phyloP scores from a whole-genome alignment of 2,888 invertebrate species.

The Notocelia uddmanniana region DNA sequence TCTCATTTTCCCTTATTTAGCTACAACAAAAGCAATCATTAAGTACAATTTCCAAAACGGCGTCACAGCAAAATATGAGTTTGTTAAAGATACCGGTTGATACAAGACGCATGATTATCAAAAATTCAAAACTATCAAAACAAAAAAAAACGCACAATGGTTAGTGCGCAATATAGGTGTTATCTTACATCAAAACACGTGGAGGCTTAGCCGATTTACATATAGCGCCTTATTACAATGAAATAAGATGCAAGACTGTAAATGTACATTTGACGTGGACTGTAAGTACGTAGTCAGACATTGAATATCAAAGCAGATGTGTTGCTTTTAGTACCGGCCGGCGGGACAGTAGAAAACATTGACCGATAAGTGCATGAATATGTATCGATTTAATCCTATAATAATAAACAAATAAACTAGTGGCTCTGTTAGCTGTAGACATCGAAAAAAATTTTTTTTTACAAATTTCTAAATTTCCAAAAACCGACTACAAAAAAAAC shows the following conservation, averaged over 20 bases:
- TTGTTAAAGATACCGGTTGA: background rate
- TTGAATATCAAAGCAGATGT: conserved; percentile 2
- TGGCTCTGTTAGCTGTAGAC: too few relatives aligned
- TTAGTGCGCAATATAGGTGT: conserved; percentile 36
- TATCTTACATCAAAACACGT: conserved; percentile 43
- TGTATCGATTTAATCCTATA: too few relatives aligned
- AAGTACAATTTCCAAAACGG: background rate
- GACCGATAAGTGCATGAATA: too few relatives aligned
- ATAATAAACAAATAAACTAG: too few relatives aligned
- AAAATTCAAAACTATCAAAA: too few relatives aligned
- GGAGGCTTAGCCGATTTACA: conserved; percentile 6
- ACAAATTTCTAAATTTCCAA: too few relatives aligned
- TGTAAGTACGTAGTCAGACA: background rate
- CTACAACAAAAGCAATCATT: background rate
- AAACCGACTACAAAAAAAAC: too few relatives aligned
- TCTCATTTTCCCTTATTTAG: background rate
- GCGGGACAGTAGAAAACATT: background rate
- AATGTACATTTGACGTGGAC: background rate
- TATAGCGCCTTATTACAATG: background rate
- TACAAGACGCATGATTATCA: background rate
- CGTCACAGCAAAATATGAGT: background rate
- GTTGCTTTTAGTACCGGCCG: background rate
- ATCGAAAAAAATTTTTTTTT: too few relatives aligned
- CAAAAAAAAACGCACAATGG: conserved; percentile 6
- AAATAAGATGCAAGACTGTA: background rate